Base-by-base conservation (phyloP, 2,113 vertebrate species). In the Pterocles orientalis region DNA sequence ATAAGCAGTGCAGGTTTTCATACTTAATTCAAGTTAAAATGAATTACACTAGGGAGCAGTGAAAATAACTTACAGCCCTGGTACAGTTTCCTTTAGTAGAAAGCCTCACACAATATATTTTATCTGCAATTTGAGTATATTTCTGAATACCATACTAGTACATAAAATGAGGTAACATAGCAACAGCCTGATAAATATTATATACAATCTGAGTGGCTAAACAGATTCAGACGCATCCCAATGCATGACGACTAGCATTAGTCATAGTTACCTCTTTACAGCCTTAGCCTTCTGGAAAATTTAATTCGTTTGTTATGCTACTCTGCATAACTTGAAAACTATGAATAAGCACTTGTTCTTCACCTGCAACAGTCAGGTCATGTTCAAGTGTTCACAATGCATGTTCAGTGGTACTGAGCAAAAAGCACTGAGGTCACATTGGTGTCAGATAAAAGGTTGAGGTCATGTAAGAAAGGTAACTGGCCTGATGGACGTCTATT, bases 241-340 rank as follows among this genome's bases (percentile, higher is more conserved):
- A 18, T 53, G 53, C 66, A 65, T 72, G 57, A 88, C 48, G 62
- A 65, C 61, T 76, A 71, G 3, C 57, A 60, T 95, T 85, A 88
- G 66, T 94, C 92, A 91, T 75, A 90, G 60, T 71, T 90, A 72
- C 41, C 33, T 90, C 56, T 82, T 92, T 92, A 76, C 65, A 54
- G 34, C 57, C 79, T 88, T 77, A 90, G 39, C 26, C 58, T 93
- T 64, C 92, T 86, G 79, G 79, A 96, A 94, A 88, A 85, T 80
- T 76, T 82, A 82, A 79, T 91, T 70, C n/a, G 71, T 91, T 85
- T 87, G 13, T 85, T 93, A 54, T 50, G 76, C 47, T 83, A n/a
- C 41, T 43, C 34, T 65, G 31, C 54, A 54, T 90, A 85, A 69
- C 47, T 50, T 85, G 79, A 72, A 82, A 88, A 23, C 58, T 33